These are phyloP conservation scores for Holothuria scabra DNA, from an alignment of 53 echinoderm and acorn worm genomes.

Conservation along the genomic window DNA sequence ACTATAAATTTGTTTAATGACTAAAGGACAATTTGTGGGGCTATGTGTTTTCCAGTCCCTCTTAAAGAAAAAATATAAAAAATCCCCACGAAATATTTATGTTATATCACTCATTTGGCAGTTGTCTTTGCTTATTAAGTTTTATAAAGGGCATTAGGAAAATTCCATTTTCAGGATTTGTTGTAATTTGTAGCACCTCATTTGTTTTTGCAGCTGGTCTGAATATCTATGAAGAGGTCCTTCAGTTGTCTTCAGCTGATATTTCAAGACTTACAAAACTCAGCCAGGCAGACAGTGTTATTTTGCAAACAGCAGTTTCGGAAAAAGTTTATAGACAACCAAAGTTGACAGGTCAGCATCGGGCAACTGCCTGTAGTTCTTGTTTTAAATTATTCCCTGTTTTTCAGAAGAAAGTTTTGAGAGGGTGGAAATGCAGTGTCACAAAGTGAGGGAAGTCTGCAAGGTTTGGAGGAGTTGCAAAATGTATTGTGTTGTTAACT, in stretches of 20 bases:
- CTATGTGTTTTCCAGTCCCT: too few relatives aligned
- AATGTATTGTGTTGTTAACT: background rate
- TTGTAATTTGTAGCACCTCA: too few relatives aligned
- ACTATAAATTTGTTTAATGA: too few relatives aligned
- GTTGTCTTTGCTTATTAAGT: too few relatives aligned
- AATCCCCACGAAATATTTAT: too few relatives aligned
- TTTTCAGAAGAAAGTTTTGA: background rate
- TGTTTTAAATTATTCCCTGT: background rate
- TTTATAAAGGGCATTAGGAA: too few relatives aligned
- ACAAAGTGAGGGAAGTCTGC: background rate
- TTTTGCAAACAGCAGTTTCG: conserved; percentile 67
- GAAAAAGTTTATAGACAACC: conserved; percentile 69
- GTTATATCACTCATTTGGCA: too few relatives aligned
- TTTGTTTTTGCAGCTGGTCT: conserved; percentile 16
- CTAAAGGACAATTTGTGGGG: too few relatives aligned
- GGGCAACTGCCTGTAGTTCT: background rate
- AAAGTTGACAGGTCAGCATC: conserved; percentile 74
- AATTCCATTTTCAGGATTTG: too few relatives aligned
- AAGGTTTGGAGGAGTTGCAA: conserved; percentile 13
- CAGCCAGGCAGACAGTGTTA: conserved; percentile 62
- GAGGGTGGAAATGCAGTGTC: background rate
- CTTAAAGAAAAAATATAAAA: too few relatives aligned
- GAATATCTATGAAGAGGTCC: conserved; percentile 51
- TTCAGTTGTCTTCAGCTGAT: conserved; percentile 87
- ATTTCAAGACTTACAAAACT: conserved; percentile 76